Base-by-base conservation (phyloP, 2,113 vertebrate genomes). In the Onychorhynchus coronatus region DNA sequence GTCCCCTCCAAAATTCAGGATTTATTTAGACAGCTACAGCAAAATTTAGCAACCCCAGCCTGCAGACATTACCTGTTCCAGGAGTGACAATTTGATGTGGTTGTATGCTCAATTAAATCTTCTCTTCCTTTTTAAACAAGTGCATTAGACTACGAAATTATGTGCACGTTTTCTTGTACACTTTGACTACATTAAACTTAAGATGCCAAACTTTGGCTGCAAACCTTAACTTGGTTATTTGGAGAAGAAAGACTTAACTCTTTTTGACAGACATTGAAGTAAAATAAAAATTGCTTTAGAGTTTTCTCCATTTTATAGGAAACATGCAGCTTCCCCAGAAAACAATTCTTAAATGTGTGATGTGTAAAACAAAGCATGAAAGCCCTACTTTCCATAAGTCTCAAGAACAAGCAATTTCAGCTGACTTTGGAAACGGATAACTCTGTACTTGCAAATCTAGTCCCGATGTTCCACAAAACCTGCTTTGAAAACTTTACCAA, bases 81-180 rank as follows among this genome's bases (percentile, higher is more conserved):
- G 24, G 76, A 95, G 58, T 97, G 98, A 98, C 97, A 97, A 88
- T 95, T 66, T 98, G 97, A 97, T 95, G 90, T 46, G 82, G 62
- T 58, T 95, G 67, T 93, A 98, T 95, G 98, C 97, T 98, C 97
- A 97, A 97, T 98, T 98, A 98, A 98, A 98, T 95, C 89, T 71
- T 93, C 68, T 97, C 88, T 92, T 96, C 96, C 87, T 46, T 95
- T 96, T 90, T 89, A 96, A 97, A 93, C 83, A 93, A 97, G 93
- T 95, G 95, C 96, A 92, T 97, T 93, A 97, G 86, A 93, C 83
- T 96, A 85, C 95, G 96, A 97, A 98, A 98, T 98, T 91, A 93
- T 35, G 91, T 88, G 63, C 96, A 97, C 70, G 93, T 97, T 97
- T 97, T 97, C 95, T 97, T 20, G 13, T 93, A 88, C 90, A 90